Evolutionary conservation across 2,797 vertebrate species (phyloP).

Genomic region (Hipposideros larvatus): DNA sequence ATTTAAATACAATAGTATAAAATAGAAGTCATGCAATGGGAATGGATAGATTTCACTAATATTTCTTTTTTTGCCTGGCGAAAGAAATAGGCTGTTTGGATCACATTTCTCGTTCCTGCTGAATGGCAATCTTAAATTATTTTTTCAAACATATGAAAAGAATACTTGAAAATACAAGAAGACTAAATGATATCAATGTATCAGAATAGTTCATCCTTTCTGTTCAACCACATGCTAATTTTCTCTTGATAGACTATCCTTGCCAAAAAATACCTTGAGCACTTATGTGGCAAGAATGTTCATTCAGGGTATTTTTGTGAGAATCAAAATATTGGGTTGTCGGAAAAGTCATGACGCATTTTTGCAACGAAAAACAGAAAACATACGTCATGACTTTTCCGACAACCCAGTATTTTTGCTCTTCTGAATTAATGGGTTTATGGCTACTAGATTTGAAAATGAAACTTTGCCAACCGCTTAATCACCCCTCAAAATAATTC

Average conservation of each 20-base stretch:
- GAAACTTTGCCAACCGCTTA: constrained; percentile 56
- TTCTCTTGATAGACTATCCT: constrained; percentile 60
- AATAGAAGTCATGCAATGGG: constrained; percentile 73
- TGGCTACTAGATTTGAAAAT: constrained; percentile 44
- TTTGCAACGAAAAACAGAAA: too few relatives aligned
- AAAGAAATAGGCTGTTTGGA: constrained; percentile 83
- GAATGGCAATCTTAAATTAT: constrained; percentile 65
- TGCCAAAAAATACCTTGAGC: constrained; percentile 67
- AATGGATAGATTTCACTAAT: constrained; percentile 79
- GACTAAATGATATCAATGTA: background rate
- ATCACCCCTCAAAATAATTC: constrained; percentile 28
- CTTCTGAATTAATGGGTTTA: constrained; percentile 48
- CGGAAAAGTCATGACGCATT: too few relatives aligned
- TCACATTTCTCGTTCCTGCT: constrained; percentile 54
- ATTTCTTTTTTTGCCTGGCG: constrained; percentile 81
- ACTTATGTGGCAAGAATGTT: constrained; percentile 44
- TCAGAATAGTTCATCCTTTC: background rate
- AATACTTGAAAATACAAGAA: constrained; percentile 74
- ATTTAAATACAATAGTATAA: constrained; percentile 75
- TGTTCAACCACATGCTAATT: constrained; percentile 44
- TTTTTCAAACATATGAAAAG: background rate
- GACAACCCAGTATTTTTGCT: constrained; percentile 27
- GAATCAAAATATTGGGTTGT: background rate
- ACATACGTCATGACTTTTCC: too few relatives aligned
- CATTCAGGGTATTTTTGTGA: constrained; percentile 54